Conservation (phyloP, 2,113 vertebrate species). For the Calypte anna region DNA sequence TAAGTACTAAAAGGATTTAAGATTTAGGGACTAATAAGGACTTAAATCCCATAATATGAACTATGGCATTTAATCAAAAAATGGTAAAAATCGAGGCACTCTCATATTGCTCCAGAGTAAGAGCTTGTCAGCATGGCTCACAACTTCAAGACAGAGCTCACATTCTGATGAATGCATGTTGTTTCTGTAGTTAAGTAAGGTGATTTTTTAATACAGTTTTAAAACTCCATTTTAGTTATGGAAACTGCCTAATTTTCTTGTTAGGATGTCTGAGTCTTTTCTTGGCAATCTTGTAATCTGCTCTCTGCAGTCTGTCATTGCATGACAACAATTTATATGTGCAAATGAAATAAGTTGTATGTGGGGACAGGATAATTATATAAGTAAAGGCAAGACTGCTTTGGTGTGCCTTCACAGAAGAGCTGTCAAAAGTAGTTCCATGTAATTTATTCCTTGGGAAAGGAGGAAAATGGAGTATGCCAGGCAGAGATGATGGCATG, state of each 20-base stretch:
- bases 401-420: background rate
- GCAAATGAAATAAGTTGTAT: conserved; percentile 13
- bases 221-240: background rate
- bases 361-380: background rate
- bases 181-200: background rate
- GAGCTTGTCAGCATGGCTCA: background rate
- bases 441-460: conserved; percentile 4
- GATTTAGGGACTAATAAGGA: too few relatives aligned
- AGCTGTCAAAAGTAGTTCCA: background rate
- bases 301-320: background rate
- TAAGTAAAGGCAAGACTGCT: background rate
- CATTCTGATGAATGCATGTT: background rate
- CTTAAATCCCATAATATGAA: background rate
- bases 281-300: background rate
- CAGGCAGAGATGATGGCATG: background rate
- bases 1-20: too few relatives aligned
- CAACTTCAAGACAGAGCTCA: background rate
- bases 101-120: background rate
- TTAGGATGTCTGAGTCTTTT: background rate
- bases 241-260: background rate
- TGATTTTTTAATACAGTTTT: background rate
- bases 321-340: background rate
- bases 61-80: background rate
- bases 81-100: background rate
- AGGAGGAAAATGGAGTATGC: background rate